A percentile compares a stretch with the other conserved stretches of the same genome.
These are phyloP conservation scores for Lathronympha strigana DNA, from an alignment of 2,888 invertebrate genomes.

Conservation along the genomic window DNA sequence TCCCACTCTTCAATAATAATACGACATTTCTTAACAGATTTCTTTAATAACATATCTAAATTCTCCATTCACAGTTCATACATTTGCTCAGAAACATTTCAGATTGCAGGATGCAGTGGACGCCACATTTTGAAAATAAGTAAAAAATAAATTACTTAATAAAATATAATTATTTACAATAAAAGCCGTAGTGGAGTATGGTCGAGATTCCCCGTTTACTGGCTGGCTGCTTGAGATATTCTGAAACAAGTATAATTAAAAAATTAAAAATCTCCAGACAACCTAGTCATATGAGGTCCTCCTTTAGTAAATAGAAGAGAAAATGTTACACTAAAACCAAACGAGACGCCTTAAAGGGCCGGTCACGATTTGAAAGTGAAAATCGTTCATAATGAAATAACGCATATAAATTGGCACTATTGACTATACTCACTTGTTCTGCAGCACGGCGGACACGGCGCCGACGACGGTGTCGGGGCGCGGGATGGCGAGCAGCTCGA, in stretches of 20 bases:
- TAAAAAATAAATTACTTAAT: slow-evolving; percentile 42
- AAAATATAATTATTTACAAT: slow-evolving; percentile 59
- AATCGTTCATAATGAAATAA: too few species aligned
- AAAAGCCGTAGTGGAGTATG: slow-evolving; percentile 37
- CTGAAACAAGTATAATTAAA: slow-evolving; percentile 61
- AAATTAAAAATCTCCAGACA: too few species aligned
- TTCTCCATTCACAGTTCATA: slow-evolving; percentile 37
- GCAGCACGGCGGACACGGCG: slow-evolving; percentile 91
- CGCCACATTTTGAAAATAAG: slow-evolving; percentile 27
- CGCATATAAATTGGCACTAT: too few species aligned
- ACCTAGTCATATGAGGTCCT: too few species aligned
- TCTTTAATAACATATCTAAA: slow-evolving; percentile 37
- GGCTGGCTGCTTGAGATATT: slow-evolving; percentile 54
- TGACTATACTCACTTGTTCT: slow-evolving; percentile 80
- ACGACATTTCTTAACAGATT: slow-evolving; percentile 32
- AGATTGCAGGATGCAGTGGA: slow-evolving; percentile 31
- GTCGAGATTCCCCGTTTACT: slow-evolving; percentile 48
- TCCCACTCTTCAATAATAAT: slow-evolving; percentile 6
- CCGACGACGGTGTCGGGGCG: slow-evolving; percentile 88
- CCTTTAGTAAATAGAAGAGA: too few species aligned
- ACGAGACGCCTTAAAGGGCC: too few species aligned
- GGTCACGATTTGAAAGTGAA: too few species aligned
- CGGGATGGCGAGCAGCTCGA: slow-evolving; percentile 92
- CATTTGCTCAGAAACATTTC: slow-evolving; percentile 37
- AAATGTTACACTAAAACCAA: too few species aligned